Percentiles rank a stretch among this genome's conserved stretches.
Conservation (phyloP, 2,888 invertebrate genomes). For the Sturmia bella region DNA sequence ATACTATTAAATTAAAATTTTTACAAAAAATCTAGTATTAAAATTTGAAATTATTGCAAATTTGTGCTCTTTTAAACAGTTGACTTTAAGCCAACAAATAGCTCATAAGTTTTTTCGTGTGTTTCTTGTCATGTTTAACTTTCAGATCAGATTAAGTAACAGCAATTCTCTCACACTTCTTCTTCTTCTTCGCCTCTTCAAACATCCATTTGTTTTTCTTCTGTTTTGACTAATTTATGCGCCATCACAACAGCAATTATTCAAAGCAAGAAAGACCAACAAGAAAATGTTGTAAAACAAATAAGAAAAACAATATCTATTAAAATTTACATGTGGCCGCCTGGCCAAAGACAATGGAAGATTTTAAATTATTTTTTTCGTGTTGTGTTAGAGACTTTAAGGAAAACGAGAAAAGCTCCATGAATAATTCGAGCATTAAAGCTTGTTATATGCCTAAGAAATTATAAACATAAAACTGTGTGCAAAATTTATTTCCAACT, state of each 20-base stretch:
- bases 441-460: too few species aligned
- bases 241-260: conserved; percentile 74
- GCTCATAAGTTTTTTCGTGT: neutral
- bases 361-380: conserved; percentile 8
- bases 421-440: too few species aligned
- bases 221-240: conserved; percentile 77
- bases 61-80: neutral
- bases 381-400: neutral
- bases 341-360: neutral
- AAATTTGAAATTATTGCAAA: neutral
- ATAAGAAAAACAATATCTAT: conserved; percentile 1
- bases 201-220: conserved; percentile 1
- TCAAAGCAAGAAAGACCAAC: neutral
- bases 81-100: neutral
- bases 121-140: conserved; percentile 26
- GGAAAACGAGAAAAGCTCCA: neutral
- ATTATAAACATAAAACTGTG: too few species aligned
- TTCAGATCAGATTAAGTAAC: conserved; percentile 36
- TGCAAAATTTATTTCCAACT: too few species aligned
- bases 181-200: conserved; percentile 7
- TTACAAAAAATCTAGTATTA: neutral
- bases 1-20: neutral
- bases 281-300: conserved; percentile 9
- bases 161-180: neutral
- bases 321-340: conserved; percentile 44